Evolutionary conservation across 2,888 invertebrate genomes (phyloP).

Genomic region (Dryobotodes eremita): DNA sequence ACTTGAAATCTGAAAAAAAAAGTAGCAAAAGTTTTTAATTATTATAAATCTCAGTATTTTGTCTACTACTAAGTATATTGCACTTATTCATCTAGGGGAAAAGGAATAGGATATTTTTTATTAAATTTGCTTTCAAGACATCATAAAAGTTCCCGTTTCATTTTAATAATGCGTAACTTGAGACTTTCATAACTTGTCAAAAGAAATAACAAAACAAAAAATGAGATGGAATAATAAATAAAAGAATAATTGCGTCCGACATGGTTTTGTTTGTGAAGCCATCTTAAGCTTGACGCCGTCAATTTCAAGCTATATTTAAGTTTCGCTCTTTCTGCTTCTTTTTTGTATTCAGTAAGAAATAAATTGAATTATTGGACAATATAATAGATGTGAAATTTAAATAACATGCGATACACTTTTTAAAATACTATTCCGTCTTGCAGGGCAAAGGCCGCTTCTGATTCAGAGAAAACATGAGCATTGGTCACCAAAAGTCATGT

Average conservation of each 20-base stretch:
- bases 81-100: slow-evolving; percentile 21
- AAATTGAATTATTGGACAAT: slow-evolving; percentile 24
- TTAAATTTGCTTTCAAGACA: slow-evolving; percentile 57
- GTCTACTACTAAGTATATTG: neutral
- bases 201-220: slow-evolving; percentile 75
- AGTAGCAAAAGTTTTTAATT: slow-evolving; percentile 45
- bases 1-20: slow-evolving; percentile 52
- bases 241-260: slow-evolving; percentile 78
- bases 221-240: slow-evolving; percentile 77
- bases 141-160: slow-evolving; percentile 66
- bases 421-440: neutral
- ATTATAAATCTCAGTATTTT: slow-evolving; percentile 13
- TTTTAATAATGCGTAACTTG: slow-evolving; percentile 75
- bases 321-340: slow-evolving; percentile 52
- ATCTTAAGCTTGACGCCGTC: slow-evolving; percentile 67
- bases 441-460: too few species aligned
- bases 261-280: slow-evolving; percentile 73
- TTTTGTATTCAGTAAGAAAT: slow-evolving; percentile 12
- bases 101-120: slow-evolving; percentile 41
- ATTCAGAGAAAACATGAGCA: too few species aligned
- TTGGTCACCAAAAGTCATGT: too few species aligned
- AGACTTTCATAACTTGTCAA: slow-evolving; percentile 70
- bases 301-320: slow-evolving; percentile 61
- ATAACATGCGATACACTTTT: neutral
- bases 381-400: neutral